These are phyloP conservation scores for Hippocampus abdominalis DNA, from an alignment of 2,113 vertebrate genomes.

Conservation along the genomic window DNA sequence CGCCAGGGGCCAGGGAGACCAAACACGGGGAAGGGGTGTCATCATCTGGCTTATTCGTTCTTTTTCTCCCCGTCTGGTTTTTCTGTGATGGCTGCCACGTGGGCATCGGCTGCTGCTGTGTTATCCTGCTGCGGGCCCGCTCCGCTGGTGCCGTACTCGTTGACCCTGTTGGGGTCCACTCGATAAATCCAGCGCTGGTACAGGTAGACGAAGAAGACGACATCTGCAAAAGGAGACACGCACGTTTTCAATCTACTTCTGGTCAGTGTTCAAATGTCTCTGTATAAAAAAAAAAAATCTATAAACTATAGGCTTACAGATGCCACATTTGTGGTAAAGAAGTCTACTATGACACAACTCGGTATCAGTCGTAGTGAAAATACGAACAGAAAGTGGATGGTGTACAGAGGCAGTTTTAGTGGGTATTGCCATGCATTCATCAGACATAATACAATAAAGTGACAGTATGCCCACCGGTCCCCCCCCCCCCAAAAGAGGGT, in stretches of 20 bases:
- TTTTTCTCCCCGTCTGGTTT: conserved; percentile 88
- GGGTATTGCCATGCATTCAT: not conserved
- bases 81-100: conserved; percentile 60
- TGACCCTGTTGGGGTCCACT: conserved; percentile 85
- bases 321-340: too few species aligned
- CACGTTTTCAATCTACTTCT: too few species aligned
- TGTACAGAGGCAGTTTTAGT: too few species aligned
- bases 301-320: too few species aligned
- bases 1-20: conserved; percentile 29
- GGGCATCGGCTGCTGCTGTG: conserved; percentile 30
- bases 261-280: too few species aligned
- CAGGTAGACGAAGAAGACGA: conserved; percentile 94
- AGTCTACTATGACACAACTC: too few species aligned
- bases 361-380: too few species aligned
- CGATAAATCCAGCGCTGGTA: conserved; percentile 95
- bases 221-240: conserved; percentile 67
- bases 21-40: conserved; percentile 11
- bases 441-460: not conserved
- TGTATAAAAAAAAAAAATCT: too few species aligned
- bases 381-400: too few species aligned
- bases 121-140: conserved; percentile 52
- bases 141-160: conserved; percentile 88
- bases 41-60: conserved; percentile 76
- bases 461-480: not conserved
- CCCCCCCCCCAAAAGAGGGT: not conserved